Percentiles rank a stretch among this genome's conserved stretches.
These are phyloP conservation scores for Bombus affinis DNA, from an alignment of 1,140 invertebrate species.

Conservation along the genomic window DNA sequence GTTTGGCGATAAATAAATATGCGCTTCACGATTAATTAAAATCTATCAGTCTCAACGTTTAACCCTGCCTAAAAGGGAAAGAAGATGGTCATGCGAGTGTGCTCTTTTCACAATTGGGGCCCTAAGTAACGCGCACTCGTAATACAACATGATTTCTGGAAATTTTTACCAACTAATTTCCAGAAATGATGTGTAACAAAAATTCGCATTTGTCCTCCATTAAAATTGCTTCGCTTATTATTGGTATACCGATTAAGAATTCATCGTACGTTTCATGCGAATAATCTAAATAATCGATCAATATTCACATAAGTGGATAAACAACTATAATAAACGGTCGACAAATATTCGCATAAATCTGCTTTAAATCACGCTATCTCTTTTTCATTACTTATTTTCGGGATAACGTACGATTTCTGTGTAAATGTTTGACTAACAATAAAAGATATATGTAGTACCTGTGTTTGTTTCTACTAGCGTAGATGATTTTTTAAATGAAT, in stretches of 20 bases:
- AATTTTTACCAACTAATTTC: constrained; percentile 1
- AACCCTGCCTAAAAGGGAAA: constrained; percentile 77
- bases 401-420: background rate
- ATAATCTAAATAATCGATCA: background rate
- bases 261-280: background rate
- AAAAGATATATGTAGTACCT: background rate
- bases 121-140: constrained; percentile 49
- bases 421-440: constrained; percentile 21
- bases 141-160: constrained; percentile 22
- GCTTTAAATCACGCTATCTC: background rate
- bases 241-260: background rate
- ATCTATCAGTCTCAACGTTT: constrained; percentile 77
- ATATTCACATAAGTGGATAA: background rate
- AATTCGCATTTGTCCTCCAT: constrained; percentile 45
- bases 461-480: background rate
- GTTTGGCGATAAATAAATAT: constrained; percentile 63
- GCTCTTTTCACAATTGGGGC: constrained; percentile 66
- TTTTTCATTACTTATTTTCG: background rate
- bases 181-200: constrained; percentile 29
- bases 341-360: background rate
- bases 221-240: constrained; percentile 25
- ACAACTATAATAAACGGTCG: background rate
- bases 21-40: constrained; percentile 74
- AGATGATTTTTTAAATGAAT: background rate
- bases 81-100: constrained; percentile 75